Evolutionary conservation across 1,140 invertebrate species (phyloP), one percentile per base, ranked within the genome.

Genomic region (Scaptomyza montana): DNA sequence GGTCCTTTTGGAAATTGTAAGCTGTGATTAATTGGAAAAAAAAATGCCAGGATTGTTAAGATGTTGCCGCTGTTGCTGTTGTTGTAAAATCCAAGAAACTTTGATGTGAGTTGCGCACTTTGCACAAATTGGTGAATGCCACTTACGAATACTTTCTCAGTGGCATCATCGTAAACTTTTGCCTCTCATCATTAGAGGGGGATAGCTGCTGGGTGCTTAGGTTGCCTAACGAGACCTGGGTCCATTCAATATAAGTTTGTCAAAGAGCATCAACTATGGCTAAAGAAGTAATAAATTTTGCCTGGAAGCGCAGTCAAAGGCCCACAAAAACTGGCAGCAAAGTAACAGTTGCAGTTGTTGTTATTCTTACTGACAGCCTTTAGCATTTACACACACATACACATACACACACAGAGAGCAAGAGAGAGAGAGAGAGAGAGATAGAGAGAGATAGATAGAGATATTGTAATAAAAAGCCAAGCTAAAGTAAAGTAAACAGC

Each of bases 401-500:
- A 9, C 33, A 36, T 8, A 36, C 33, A 36, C 8, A 36, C 8
- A 9, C 8, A 9, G 0, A 36, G 6, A 36, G 6, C 8, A 0
- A 36, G 6, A 36, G 6, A 36, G 2, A 36, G 8, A 36, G 6
- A 1, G 8, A 30, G 6, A n/a, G n/a, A n/a, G 6, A 36, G 2
- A 36, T 1, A 36, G 6, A 36, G 6, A 36, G 6, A 36, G 2
- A 36, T 1, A 36, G 6, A 30, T 3, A 36, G 8, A 9, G 33
- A 36, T 54, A 74, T 74, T 69, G 45, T 74, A 69, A 74, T 74
- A 74, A 74, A 74, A 74, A 74, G 65, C 53, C 45, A 69, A 69
- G 45, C 36, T 56, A 78, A 78, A 78, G 61, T 74, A 61, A 78
- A 70, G 72, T 65, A 75, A 74, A 78, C 72, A 69, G 41, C 55